phyloP scores from a whole-genome alignment of 2,797 vertebrate genomes.

The Clarias laeviceps region DNA sequence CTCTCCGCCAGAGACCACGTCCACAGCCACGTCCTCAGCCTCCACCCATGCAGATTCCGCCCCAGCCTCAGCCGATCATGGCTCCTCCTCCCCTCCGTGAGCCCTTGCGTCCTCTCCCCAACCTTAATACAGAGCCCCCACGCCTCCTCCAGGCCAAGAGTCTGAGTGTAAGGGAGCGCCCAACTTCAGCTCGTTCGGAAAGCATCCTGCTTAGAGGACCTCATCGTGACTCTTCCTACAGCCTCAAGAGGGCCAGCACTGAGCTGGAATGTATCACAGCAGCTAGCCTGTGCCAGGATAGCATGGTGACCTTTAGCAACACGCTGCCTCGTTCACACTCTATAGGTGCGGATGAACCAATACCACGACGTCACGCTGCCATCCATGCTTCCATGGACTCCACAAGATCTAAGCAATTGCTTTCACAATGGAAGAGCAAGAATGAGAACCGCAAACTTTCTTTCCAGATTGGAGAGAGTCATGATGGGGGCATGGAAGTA shows the following conservation, averaged over 20 bases:
- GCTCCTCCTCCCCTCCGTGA: constrained; percentile 71
- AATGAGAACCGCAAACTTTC: constrained; percentile 89
- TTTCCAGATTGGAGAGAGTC: constrained; percentile 87
- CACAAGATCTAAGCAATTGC: constrained; percentile 92
- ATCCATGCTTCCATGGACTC: constrained; percentile 97
- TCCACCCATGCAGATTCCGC: constrained; percentile 42
- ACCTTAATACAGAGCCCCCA: constrained; percentile 87
- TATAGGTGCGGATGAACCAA: constrained; percentile 77
- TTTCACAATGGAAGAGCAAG: constrained; percentile 97
- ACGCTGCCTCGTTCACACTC: constrained; percentile 94
- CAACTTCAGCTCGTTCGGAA: constrained; percentile 82
- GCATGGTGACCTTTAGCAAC: constrained; percentile 92
- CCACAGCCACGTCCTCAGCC: constrained; percentile 39
- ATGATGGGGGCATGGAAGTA: constrained; percentile 88
- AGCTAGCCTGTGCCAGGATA: constrained; percentile 86
- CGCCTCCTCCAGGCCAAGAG: constrained; percentile 88
- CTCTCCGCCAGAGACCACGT: constrained; percentile 44
- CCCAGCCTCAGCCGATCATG: constrained; percentile 50
- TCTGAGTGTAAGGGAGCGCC: constrained; percentile 75
- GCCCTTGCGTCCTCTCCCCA: constrained; percentile 81
- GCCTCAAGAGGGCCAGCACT: constrained; percentile 83
- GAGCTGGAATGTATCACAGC: constrained; percentile 89
- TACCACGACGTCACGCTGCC: constrained; percentile 86
- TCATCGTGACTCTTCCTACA: constrained; percentile 77
- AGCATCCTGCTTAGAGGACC: constrained; percentile 81